A percentile compares a stretch with the other conserved stretches of the same genome.
These are phyloP conservation scores for Pongo pygmaeus DNA, from an alignment of 2,113 vertebrate genomes.

Conservation along the genomic window DNA sequence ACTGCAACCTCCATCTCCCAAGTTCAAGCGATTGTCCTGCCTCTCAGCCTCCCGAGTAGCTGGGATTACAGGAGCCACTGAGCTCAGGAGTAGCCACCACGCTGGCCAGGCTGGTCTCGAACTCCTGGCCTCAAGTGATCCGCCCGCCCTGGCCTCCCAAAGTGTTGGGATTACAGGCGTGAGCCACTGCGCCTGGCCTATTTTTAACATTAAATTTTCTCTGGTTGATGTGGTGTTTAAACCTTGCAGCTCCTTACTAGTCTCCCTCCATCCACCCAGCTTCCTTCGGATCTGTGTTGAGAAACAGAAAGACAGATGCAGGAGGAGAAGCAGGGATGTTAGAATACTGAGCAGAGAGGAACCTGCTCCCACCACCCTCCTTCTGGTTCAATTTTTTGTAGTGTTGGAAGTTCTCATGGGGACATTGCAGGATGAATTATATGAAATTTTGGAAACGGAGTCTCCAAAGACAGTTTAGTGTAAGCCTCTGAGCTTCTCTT, in stretches of 20 bases:
- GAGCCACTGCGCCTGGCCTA: background rate
- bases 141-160: background rate
- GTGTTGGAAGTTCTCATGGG: background rate
- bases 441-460: conserved; percentile 41
- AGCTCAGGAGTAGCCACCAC: no score
- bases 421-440: background rate
- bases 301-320: conserved; percentile 31
- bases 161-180: background rate
- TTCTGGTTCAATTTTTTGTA: background rate
- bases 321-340: conserved; percentile 10
- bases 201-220: conserved; percentile 66
- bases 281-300: conserved; percentile 10
- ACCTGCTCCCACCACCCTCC: background rate
- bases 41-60: background rate
- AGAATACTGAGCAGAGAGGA: conserved; percentile 63
- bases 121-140: background rate
- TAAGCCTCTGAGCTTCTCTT: background rate
- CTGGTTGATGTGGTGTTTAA: conserved; percentile 63
- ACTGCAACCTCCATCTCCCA: background rate
- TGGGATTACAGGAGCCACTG: background rate
- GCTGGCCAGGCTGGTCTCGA: background rate
- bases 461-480: background rate
- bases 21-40: background rate
- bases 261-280: background rate
- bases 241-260: conserved; percentile 68